Evolutionary conservation across 2,888 invertebrate genomes (phyloP).

Genomic region (Tribolium freemani): DNA sequence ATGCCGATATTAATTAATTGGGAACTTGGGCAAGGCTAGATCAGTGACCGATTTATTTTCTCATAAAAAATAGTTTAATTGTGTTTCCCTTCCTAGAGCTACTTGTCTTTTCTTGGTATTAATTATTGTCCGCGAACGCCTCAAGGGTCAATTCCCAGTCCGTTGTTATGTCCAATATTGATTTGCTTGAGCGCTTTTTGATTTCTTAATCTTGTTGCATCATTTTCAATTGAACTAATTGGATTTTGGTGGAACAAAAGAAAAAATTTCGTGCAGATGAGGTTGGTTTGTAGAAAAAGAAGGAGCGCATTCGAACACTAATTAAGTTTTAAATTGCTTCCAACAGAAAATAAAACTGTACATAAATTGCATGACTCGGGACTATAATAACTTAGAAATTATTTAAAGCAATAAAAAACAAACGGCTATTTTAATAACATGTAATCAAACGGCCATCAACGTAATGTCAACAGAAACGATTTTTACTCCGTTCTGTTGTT

Average conservation of each 20-base stretch:
- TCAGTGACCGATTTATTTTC: too few relatives aligned
- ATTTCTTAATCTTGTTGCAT: not conserved
- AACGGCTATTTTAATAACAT: slow-evolving; percentile 50
- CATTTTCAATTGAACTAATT: not conserved
- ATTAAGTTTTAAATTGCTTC: slow-evolving; percentile 43
- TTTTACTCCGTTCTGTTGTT: slow-evolving; percentile 10
- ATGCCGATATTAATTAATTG: not conserved
- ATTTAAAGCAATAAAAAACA: slow-evolving; percentile 51
- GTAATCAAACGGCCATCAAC: slow-evolving; percentile 51
- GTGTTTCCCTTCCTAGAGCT: not conserved
- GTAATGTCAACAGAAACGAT: slow-evolving; percentile 47
- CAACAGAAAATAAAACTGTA: slow-evolving; percentile 41
- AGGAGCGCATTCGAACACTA: slow-evolving; percentile 34
- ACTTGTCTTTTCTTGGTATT: not conserved
- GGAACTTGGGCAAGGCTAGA: not conserved
- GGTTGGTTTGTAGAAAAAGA: slow-evolving; percentile 18
- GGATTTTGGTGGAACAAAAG: not conserved
- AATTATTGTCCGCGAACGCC: not conserved
- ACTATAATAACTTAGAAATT: slow-evolving; percentile 49
- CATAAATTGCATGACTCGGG: slow-evolving; percentile 48
- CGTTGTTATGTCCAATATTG: not conserved
- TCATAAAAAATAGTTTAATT: not conserved
- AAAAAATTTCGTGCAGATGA: slow-evolving; percentile 9
- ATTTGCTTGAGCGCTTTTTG: not conserved
- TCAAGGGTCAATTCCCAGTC: not conserved